phyloP scores from a whole-genome alignment of 2,797 vertebrate genomes.

The Meriones psammophilus region DNA sequence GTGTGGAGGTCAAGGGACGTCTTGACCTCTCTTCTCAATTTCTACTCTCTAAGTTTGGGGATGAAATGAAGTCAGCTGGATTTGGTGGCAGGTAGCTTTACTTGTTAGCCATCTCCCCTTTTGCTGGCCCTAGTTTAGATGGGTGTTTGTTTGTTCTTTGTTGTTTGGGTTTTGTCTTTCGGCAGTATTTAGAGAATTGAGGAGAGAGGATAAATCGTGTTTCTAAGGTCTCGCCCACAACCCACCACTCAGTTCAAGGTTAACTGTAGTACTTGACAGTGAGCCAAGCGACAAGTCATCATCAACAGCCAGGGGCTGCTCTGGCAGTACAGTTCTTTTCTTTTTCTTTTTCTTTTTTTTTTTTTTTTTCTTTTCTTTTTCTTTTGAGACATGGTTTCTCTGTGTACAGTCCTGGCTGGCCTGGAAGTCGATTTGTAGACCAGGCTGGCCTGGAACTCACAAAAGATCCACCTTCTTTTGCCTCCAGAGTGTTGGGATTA shows the following conservation, averaged over 20 bases:
- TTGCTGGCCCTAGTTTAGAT: background rate
- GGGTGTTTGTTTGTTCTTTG: background rate
- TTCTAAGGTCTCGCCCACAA: background rate
- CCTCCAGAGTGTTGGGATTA: no score
- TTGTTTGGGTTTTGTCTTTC: background rate
- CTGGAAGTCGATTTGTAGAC: no score
- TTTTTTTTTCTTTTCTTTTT: no score
- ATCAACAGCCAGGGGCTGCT: background rate
- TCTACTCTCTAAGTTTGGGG: background rate
- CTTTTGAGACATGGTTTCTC: no score
- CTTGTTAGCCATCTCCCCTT: background rate
- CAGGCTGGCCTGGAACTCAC: no score
- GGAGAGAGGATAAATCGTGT: background rate
- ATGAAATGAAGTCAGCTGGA: background rate
- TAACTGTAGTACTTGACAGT: background rate
- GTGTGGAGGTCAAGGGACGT: background rate
- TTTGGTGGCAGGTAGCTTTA: background rate
- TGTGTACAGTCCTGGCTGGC: no score
- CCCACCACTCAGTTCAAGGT: background rate
- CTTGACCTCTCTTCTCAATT: background rate
- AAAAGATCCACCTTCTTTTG: no score
- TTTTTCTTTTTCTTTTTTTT: no score
- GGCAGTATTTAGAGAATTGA: constrained; percentile 26
- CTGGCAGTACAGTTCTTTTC: background rate
- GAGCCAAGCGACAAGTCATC: background rate